Conservation (phyloP, 2,888 invertebrate genomes). For the Macrophya annulata region DNA sequence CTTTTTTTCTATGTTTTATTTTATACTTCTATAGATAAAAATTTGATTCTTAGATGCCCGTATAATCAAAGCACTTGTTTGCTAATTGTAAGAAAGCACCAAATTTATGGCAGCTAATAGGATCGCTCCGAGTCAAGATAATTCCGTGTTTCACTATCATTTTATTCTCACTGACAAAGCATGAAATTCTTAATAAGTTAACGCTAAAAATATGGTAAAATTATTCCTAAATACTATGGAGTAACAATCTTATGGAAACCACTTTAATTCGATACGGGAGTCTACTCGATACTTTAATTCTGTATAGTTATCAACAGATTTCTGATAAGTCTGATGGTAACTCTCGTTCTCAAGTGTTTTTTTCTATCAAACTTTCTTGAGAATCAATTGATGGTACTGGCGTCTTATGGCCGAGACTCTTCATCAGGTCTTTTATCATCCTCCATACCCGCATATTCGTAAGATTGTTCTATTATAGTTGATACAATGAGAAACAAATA, state of each 20-base stretch:
- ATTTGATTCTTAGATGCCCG: background rate
- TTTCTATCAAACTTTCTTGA: slow-evolving; percentile 59
- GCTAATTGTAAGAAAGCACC: background rate
- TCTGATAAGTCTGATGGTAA: slow-evolving; percentile 4
- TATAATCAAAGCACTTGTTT: slow-evolving; percentile 21
- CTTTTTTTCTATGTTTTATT: slow-evolving; percentile 15
- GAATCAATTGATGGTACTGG: slow-evolving; percentile 61
- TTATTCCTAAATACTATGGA: slow-evolving; percentile 28
- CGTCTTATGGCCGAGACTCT: slow-evolving; percentile 66
- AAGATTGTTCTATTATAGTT: slow-evolving; percentile 69
- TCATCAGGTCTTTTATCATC: slow-evolving; percentile 68
- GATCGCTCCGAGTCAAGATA: background rate
- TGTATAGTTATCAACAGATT: background rate
- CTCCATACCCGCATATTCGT: slow-evolving; percentile 71
- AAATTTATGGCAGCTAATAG: slow-evolving; percentile 2
- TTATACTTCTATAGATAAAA: slow-evolving; percentile 4
- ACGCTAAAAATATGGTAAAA: slow-evolving; percentile 15
- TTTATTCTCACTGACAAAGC: slow-evolving; percentile 5
- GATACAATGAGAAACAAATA: slow-evolving; percentile 61
- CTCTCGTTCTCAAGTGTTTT: slow-evolving; percentile 44
- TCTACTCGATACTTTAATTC: slow-evolving; percentile 27
- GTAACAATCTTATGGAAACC: slow-evolving; percentile 10
- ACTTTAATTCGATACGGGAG: background rate
- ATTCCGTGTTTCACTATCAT: background rate
- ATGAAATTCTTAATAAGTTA: slow-evolving; percentile 3